Percentiles rank a stretch among this genome's conserved stretches.
These are phyloP conservation scores for Dreissena rostriformis DNA, from an alignment of 1,140 invertebrate genomes.

Conservation along the genomic window DNA sequence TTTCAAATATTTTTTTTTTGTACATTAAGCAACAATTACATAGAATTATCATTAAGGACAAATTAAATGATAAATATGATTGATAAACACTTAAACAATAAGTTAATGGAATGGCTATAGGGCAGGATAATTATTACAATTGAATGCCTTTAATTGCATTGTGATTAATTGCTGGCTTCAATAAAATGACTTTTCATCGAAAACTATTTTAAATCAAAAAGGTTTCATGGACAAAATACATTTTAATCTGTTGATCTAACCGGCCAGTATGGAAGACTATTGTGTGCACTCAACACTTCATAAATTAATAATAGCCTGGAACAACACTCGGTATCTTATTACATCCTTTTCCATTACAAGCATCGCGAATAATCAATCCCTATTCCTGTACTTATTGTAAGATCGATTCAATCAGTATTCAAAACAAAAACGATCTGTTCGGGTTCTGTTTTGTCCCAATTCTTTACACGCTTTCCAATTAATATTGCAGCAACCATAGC, in stretches of 20 bases:
- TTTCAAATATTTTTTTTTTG: no score
- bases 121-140: no score
- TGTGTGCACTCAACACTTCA: constrained; percentile 11
- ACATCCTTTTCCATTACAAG: constrained; percentile 51
- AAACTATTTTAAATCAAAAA: constrained; percentile 16
- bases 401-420: constrained; percentile 51
- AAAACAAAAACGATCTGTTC: constrained; percentile 25
- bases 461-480: constrained; percentile 13
- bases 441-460: constrained; percentile 8
- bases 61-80: no score
- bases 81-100: no score
- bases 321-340: constrained; percentile 47
- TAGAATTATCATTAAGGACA: no score
- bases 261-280: background rate
- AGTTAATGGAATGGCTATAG: no score
- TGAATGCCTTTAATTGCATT: constrained; percentile 38
- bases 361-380: constrained; percentile 47
- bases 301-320: constrained; percentile 42
- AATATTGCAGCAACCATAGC: background rate
- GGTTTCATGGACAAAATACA: constrained; percentile 11
- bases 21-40: no score
- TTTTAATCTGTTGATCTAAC: constrained; percentile 39
- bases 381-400: constrained; percentile 48
- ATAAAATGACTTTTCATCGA: constrained; percentile 19
- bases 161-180: constrained; percentile 18